Conservation (phyloP, 2,113 vertebrate species). For the Leucopsar rothschildi region DNA sequence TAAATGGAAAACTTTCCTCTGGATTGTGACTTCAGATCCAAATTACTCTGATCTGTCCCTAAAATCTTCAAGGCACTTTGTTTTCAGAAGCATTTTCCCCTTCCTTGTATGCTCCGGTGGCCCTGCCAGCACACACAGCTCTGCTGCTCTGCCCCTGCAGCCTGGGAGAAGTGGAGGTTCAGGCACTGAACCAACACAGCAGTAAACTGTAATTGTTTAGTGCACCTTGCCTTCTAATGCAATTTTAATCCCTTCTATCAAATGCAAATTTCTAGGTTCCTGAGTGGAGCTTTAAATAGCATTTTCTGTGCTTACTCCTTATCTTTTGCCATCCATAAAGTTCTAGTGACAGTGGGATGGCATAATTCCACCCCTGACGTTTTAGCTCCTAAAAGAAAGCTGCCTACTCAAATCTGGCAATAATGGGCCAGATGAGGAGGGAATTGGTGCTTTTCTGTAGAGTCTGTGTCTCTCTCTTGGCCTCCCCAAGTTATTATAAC, state of each 20-base stretch:
- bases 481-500: not conserved
- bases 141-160: conserved; percentile 21
- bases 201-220: conserved; percentile 61
- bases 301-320: conserved; percentile 47
- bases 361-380: not conserved
- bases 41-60: not conserved
- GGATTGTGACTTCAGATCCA: not conserved
- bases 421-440: conserved; percentile 42
- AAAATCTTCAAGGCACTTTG: not conserved
- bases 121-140: not conserved
- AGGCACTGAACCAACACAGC: conserved; percentile 52
- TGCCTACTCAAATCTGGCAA: conserved; percentile 36
- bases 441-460: conserved; percentile 20
- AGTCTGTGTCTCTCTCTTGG: not conserved
- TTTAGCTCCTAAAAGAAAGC: conserved; percentile 44
- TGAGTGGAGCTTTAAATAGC: conserved; percentile 46
- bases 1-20: not conserved
- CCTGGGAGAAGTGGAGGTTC: conserved; percentile 39
- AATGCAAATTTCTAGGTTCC: conserved; percentile 62
- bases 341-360: conserved; percentile 27
- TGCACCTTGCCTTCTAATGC: conserved; percentile 56
- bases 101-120: not conserved
- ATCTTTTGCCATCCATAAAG: conserved; percentile 59
- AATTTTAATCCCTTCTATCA: conserved; percentile 65
- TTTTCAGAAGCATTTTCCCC: not conserved